Evolutionary conservation across 2,888 invertebrate genomes (phyloP).

Genomic region (Anarsia innoxiella): DNA sequence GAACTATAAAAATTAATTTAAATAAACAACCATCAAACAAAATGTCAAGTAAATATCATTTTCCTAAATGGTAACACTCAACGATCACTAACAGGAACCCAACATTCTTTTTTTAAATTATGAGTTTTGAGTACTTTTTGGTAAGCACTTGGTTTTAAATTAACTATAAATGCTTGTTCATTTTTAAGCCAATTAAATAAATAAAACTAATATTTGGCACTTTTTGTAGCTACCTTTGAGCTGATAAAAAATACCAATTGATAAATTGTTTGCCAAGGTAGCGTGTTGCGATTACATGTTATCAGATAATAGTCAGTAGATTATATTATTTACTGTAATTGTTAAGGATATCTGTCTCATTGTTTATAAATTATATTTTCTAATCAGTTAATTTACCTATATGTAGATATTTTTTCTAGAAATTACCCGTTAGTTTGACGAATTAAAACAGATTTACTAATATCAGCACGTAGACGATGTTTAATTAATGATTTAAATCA

Average conservation of each 20-base stretch:
- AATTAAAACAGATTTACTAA: too few relatives aligned
- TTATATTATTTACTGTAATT: too few relatives aligned
- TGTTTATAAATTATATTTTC: too few relatives aligned
- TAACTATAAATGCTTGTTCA: slow-evolving; percentile 41
- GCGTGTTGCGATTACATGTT: background rate
- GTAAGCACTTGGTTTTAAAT: slow-evolving; percentile 20
- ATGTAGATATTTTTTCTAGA: too few relatives aligned
- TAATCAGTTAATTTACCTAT: too few relatives aligned
- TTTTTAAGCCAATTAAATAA: slow-evolving; percentile 22
- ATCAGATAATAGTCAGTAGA: too few relatives aligned
- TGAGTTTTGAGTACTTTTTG: slow-evolving; percentile 21
- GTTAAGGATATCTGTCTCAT: too few relatives aligned
- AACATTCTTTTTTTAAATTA: background rate
- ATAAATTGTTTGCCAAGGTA: slow-evolving; percentile 1
- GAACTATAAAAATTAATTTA: too few relatives aligned
- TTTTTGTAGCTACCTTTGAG: slow-evolving; percentile 13
- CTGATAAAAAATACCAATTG: slow-evolving; percentile 10
- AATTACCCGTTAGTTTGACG: too few relatives aligned
- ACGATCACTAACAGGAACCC: slow-evolving; percentile 1
- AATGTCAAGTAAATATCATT: background rate
- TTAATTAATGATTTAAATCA: too few relatives aligned
- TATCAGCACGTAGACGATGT: too few relatives aligned
- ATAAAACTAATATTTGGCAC: slow-evolving; percentile 19
- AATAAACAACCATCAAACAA: too few relatives aligned
- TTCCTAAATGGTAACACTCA: slow-evolving; percentile 26